These are phyloP conservation scores for Hypanus sabinus DNA, from an alignment of 2,113 vertebrate species.

Conservation along the genomic window DNA sequence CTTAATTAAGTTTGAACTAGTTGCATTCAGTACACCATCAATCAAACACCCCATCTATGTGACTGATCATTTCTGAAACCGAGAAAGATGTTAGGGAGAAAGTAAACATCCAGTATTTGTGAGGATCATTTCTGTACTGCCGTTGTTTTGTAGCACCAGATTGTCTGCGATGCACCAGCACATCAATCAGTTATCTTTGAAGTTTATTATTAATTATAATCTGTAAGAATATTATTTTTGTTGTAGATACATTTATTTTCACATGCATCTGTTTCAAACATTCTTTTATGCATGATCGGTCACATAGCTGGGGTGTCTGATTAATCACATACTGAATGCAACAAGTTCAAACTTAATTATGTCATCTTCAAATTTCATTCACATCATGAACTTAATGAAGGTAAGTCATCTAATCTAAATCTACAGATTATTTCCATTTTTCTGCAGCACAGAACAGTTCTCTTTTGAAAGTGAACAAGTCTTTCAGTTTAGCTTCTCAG, in stretches of 20 bases:
- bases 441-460: neutral
- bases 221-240: slow-evolving; percentile 4
- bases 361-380: neutral
- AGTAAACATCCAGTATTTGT: neutral
- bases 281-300: neutral
- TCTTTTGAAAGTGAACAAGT: neutral
- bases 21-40: too few relatives aligned
- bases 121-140: too few relatives aligned
- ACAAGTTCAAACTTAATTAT: neutral
- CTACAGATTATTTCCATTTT: neutral
- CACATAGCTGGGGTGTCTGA: neutral
- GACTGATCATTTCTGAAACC: neutral
- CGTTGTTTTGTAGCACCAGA: neutral
- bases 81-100: neutral
- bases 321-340: neutral
- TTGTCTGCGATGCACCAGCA: neutral
- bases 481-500: neutral
- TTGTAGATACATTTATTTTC: neutral
- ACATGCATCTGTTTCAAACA: neutral
- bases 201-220: neutral
- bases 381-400: neutral
- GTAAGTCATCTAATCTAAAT: neutral
- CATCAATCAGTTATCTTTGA: neutral
- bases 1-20: too few relatives aligned
- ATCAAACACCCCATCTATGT: too few relatives aligned